These are phyloP conservation scores for Ochotona princeps DNA, from an alignment of 2,113 vertebrate species.

Conservation along the genomic window DNA sequence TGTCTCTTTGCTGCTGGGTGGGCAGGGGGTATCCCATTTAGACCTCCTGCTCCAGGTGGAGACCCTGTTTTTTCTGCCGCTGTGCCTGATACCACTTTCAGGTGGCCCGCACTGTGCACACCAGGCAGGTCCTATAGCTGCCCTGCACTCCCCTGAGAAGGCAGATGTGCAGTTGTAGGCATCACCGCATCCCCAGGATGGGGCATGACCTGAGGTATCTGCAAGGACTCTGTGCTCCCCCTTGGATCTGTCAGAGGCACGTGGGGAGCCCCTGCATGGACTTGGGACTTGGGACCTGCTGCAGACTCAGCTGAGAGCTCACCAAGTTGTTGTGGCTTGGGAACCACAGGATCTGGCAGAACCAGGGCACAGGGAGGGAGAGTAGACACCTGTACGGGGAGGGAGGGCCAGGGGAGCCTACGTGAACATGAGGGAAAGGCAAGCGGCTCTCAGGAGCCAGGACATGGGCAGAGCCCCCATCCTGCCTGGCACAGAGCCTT, in stretches of 20 bases:
- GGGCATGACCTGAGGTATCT: too few relatives aligned
- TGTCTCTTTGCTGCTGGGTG: too few relatives aligned
- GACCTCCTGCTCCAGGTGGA: fast-evolving
- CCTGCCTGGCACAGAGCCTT: fast-evolving
- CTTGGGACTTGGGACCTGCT: neutral
- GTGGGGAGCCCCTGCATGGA: too few relatives aligned
- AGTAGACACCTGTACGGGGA: neutral
- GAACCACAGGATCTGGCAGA: neutral
- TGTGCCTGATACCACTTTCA: too few relatives aligned
- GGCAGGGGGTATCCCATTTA: fast-evolving
- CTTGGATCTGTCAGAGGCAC: neutral
- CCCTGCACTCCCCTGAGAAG: too few relatives aligned
- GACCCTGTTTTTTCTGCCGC: neutral
- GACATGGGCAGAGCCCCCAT: neutral
- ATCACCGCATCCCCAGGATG: too few relatives aligned
- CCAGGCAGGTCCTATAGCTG: too few relatives aligned
- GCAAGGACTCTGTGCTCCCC: too few relatives aligned
- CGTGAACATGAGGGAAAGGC: neutral
- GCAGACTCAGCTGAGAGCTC: neutral
- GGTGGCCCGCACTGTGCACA: too few relatives aligned
- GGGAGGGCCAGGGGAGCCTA: neutral
- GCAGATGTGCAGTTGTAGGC: too few relatives aligned
- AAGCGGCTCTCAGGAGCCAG: neutral
- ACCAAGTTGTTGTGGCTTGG: too few relatives aligned
- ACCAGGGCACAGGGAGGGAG: too few relatives aligned